phyloP scores from a whole-genome alignment of 2,888 invertebrate genomes.

The Stenurella melanura region DNA sequence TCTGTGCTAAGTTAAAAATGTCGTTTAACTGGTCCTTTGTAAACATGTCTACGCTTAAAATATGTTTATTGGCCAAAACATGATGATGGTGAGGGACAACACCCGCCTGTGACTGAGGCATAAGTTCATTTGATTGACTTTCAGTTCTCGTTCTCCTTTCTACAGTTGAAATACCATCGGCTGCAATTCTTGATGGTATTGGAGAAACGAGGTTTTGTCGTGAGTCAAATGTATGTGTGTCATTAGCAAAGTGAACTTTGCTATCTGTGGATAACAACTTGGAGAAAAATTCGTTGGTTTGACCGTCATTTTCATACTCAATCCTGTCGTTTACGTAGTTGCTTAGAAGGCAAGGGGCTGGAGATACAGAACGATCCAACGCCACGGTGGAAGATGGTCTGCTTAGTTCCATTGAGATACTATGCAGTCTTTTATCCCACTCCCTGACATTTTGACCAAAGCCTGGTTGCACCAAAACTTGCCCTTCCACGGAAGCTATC shows the following conservation, averaged over 20 bases:
- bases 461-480: constrained; percentile 90
- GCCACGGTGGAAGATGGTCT: constrained; percentile 74
- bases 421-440: constrained; percentile 75
- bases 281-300: constrained; percentile 76
- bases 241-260: constrained; percentile 77
- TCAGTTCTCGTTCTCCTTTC: constrained; percentile 59
- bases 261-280: constrained; percentile 71
- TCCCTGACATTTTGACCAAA: constrained; percentile 91
- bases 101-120: constrained; percentile 51
- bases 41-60: constrained; percentile 91
- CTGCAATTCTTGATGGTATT: constrained; percentile 63
- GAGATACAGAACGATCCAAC: constrained; percentile 75
- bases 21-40: constrained; percentile 92
- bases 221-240: not conserved
- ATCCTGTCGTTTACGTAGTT: constrained; percentile 38
- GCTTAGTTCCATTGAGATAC: constrained; percentile 56
- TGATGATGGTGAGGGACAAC: constrained; percentile 59
- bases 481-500: constrained; percentile 96
- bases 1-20: constrained; percentile 95
- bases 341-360: constrained; percentile 58
- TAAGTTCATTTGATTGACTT: constrained; percentile 35
- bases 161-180: constrained; percentile 64
- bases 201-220: constrained; percentile 60
- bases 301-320: constrained; percentile 73
- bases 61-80: constrained; percentile 83